These are phyloP conservation scores for Sebastes vulpes DNA, from an alignment of 2,797 vertebrate species.

Conservation along the genomic window DNA sequence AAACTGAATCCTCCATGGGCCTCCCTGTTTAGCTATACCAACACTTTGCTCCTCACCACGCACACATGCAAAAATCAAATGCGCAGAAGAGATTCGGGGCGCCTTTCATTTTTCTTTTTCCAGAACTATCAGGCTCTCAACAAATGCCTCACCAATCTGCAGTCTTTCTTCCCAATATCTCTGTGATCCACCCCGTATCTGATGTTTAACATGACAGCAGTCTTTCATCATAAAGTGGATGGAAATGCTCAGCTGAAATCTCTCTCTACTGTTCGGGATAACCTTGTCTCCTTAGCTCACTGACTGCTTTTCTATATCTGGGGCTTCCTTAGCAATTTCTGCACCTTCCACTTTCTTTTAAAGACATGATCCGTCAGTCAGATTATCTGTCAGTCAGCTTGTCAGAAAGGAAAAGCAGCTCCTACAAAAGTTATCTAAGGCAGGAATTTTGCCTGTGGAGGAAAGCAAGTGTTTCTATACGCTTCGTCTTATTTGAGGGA, in stretches of 20 bases:
- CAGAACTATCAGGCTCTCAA: conserved; percentile 4
- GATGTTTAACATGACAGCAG: conserved; percentile 44
- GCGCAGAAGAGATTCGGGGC: conserved; percentile 9
- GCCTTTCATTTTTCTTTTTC: conserved; percentile 26
- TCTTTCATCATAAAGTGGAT: conserved; percentile 51
- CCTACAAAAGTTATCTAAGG: conserved; percentile 35
- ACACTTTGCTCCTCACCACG: conserved; percentile 42
- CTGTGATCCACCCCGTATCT: conserved; percentile 40
- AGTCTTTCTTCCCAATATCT: conserved; percentile 9
- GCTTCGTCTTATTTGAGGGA: conserved; percentile 44
- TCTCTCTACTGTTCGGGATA: conserved; percentile 31
- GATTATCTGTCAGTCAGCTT: conserved; percentile 49
- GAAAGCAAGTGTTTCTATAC: conserved; percentile 33
- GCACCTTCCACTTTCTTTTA: conserved; percentile 29
- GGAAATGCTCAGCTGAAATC: conserved; percentile 35
- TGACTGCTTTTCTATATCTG: conserved; percentile 19
- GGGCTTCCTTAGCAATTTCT: conserved; percentile 12
- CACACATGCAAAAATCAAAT: conserved; percentile 43
- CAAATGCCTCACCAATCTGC: conserved; percentile 37
- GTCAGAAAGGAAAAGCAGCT: conserved; percentile 23
- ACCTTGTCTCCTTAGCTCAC: conserved; percentile 24
- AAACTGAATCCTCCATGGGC: conserved; percentile 53
- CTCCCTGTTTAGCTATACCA: conserved; percentile 58
- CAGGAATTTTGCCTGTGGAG: conserved; percentile 30
- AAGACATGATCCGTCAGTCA: conserved; percentile 38